Percentiles rank a stretch among this genome's conserved stretches.
phyloP scores from a whole-genome alignment of 2,797 vertebrate species.

The Acanthis flammea region DNA sequence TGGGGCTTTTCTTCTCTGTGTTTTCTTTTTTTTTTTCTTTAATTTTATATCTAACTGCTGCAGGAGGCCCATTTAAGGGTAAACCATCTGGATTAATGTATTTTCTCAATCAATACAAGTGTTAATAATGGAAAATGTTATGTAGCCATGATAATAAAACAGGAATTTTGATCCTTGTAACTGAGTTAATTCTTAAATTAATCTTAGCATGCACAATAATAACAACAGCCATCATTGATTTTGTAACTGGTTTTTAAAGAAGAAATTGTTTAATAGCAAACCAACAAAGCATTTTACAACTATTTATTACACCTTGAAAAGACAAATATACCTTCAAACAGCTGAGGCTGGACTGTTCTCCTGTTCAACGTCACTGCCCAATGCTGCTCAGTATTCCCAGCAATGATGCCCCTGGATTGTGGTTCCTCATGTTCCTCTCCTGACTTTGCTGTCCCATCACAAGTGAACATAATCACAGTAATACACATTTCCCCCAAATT shows the following conservation, averaged over 20 bases:
- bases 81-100: neutral
- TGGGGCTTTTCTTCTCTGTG: neutral
- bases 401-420: neutral
- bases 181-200: neutral
- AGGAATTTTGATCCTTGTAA: neutral
- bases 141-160: neutral
- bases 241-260: neutral
- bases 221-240: neutral
- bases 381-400: neutral
- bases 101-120: neutral
- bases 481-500: neutral
- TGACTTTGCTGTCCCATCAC: neutral
- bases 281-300: neutral
- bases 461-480: neutral
- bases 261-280: neutral
- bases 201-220: neutral
- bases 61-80: neutral
- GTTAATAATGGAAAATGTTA: neutral
- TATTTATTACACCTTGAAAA: neutral
- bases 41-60: neutral
- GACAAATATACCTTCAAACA: neutral
- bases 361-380: neutral
- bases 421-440: neutral
- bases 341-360: neutral
- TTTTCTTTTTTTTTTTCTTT: neutral